Conservation (phyloP, 2,888 invertebrate species). For the Temnothorax ravouxi region DNA sequence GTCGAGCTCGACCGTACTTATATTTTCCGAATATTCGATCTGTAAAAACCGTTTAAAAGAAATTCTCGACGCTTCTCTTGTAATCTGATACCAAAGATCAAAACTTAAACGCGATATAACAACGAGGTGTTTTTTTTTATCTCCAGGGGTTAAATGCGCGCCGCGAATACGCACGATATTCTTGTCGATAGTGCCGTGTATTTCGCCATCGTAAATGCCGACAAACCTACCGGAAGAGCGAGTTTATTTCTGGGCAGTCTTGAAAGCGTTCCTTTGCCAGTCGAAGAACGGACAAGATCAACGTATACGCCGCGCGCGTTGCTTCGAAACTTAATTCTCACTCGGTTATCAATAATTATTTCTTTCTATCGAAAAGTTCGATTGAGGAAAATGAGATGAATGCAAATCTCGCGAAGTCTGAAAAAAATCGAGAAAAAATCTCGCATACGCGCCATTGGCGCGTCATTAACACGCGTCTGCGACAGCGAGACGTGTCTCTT, state of each 20-base stretch:
- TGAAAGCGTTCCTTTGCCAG: slow-evolving; percentile 72
- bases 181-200: slow-evolving; percentile 42
- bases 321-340: neutral
- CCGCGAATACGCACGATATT: slow-evolving; percentile 42
- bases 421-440: neutral
- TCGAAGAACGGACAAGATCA: slow-evolving; percentile 59
- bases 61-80: neutral
- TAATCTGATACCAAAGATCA: slow-evolving; percentile 7
- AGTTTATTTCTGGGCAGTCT: slow-evolving; percentile 73
- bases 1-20: neutral
- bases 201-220: slow-evolving; percentile 58
- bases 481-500: neutral
- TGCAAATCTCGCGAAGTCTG: neutral
- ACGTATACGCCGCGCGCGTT: slow-evolving; percentile 50
- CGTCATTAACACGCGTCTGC: neutral
- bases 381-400: neutral
- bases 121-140: slow-evolving; percentile 6
- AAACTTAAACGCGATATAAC: slow-evolving; percentile 3
- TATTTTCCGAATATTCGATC: neutral
- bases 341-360: neutral
- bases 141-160: slow-evolving; percentile 22
- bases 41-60: neutral
- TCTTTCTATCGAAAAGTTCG: neutral
- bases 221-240: slow-evolving; percentile 69
- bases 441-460: neutral